Conservation (phyloP, 2,888 invertebrate genomes). For the Argyra leucocephala region DNA sequence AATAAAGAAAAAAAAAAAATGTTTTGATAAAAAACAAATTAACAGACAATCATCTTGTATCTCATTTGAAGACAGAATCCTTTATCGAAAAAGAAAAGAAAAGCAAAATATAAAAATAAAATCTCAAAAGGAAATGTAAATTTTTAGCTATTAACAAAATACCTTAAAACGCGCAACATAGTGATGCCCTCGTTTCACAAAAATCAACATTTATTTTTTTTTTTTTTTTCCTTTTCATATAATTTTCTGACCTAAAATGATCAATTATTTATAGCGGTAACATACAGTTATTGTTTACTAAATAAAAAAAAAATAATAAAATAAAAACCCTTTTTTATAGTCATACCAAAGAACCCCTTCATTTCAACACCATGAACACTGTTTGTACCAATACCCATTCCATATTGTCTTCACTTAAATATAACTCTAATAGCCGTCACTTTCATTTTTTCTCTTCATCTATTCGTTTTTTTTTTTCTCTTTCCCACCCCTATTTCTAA, state of each 20-base stretch:
- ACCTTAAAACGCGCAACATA: constrained; percentile 1
- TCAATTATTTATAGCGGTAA: constrained; percentile 1
- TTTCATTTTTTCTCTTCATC: not conserved
- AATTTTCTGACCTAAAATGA: not conserved
- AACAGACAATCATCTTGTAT: no score
- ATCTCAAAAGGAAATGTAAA: not conserved
- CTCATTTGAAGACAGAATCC: no score
- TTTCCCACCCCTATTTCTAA: no score
- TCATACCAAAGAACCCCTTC: not conserved
- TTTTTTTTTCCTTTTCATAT: not conserved
- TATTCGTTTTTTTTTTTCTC: not conserved
- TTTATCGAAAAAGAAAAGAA: not conserved
- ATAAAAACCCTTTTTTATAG: not conserved
- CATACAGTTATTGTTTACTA: constrained; percentile 6
- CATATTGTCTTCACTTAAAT: not conserved
- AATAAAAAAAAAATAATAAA: not conserved
- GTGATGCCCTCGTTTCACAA: not conserved
- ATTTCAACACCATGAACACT: not conserved
- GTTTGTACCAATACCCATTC: not conserved
- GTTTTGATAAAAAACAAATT: no score
- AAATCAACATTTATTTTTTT: not conserved
- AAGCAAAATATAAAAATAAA: not conserved
- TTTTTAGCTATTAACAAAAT: not conserved
- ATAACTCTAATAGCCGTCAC: not conserved
- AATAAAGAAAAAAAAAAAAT: not conserved